Percentiles rank a stretch among this genome's conserved stretches.
Evolutionary conservation across 2,888 invertebrate genomes (phyloP).

Genomic region (Nebria salina): DNA sequence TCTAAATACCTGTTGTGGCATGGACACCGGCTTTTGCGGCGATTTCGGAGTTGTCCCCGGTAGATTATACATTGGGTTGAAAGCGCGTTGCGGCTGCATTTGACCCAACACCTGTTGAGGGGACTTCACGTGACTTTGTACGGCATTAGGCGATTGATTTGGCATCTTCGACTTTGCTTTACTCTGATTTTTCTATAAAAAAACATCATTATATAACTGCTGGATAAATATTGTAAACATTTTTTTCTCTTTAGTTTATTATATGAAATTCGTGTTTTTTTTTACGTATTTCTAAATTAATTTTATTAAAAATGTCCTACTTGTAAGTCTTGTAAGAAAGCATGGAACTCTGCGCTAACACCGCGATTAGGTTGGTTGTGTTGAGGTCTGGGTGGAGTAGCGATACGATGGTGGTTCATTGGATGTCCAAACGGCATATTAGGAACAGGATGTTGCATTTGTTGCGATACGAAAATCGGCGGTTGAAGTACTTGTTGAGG

Average conservation of each 20-base stretch:
- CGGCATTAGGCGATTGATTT: slow-evolving; percentile 6
- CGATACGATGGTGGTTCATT: slow-evolving; percentile 27
- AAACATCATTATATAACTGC: background rate
- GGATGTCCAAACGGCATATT: slow-evolving; percentile 12
- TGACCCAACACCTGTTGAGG: slow-evolving; percentile 3
- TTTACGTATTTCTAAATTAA: background rate
- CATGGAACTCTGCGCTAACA: slow-evolving; percentile 38
- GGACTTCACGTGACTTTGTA: slow-evolving; percentile 11
- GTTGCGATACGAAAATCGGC: slow-evolving; percentile 24
- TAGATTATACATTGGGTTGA: background rate
- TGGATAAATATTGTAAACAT: too few relatives aligned
- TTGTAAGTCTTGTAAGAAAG: slow-evolving; percentile 41
- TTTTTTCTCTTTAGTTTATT: background rate
- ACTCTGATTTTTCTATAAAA: slow-evolving; percentile 26
- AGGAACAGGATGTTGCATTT: slow-evolving; percentile 2
- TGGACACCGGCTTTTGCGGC: background rate
- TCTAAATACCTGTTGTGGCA: background rate
- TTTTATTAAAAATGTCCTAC: background rate
- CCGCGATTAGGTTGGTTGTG: background rate
- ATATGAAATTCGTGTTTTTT: background rate
- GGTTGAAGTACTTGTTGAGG: slow-evolving; percentile 17
- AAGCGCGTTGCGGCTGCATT: background rate
- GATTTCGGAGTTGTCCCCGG: background rate
- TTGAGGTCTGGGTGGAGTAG: slow-evolving; percentile 15
- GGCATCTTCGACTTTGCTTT: slow-evolving; percentile 18